phyloP scores from a whole-genome alignment of 64 coral and sea anemone species.

The Porites lutea region DNA sequence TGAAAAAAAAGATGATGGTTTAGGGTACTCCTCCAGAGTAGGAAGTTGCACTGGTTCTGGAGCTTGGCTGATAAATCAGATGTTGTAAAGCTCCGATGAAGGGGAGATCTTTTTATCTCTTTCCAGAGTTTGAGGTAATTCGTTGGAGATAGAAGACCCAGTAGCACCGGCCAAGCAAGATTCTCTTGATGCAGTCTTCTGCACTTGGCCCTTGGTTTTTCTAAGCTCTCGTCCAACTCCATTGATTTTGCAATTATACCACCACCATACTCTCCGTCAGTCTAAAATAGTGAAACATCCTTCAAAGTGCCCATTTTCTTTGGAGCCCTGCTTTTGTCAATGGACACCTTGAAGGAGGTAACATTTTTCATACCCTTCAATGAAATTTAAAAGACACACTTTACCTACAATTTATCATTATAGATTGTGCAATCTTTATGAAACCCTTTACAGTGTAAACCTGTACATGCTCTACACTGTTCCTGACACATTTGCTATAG shows the following conservation, averaged over 20 bases:
- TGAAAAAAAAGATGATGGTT: too few relatives aligned
- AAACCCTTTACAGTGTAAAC: too few relatives aligned
- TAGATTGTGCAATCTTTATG: too few relatives aligned
- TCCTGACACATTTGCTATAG: too few relatives aligned
- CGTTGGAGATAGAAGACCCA: background rate
- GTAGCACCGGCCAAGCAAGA: background rate
- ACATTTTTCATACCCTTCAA: background rate
- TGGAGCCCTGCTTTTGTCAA: background rate
- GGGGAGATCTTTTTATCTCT: background rate
- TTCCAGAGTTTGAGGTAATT: background rate
- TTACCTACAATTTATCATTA: too few relatives aligned
- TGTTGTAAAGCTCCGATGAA: too few relatives aligned
- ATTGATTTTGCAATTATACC: background rate
- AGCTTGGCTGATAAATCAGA: background rate
- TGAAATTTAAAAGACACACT: background rate
- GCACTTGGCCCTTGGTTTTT: background rate
- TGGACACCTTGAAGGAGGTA: background rate
- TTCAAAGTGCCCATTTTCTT: background rate
- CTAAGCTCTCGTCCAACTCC: background rate
- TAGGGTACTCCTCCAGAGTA: background rate
- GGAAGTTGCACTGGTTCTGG: background rate
- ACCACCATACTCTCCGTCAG: background rate
- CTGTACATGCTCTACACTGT: too few relatives aligned
- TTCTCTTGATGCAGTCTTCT: background rate
- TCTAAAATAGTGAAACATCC: too few relatives aligned